Evolutionary conservation across 2,888 invertebrate species (phyloP), one percentile per base, ranked within the genome.

Genomic region (Synergus gifuensis): DNA sequence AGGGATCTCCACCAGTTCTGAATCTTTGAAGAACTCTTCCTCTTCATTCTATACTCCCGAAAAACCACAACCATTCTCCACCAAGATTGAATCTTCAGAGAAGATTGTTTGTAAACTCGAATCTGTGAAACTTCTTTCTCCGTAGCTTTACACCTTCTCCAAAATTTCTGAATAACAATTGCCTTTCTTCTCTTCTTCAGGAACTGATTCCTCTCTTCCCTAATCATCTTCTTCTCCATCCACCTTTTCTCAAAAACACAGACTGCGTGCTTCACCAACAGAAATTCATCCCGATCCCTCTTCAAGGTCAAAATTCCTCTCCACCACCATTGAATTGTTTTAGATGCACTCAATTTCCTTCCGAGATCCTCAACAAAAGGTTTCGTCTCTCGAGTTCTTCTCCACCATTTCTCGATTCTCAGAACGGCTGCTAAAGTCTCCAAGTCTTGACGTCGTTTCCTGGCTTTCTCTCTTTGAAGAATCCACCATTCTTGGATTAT

Each of bases 401-500:
- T 92, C 86, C 93, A 94, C 93, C 93, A 94, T 16, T 87, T 90
- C 87, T 95, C 94, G 76, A 95, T 93, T 83, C 89, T 93, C 0
- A 90, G 44, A 3, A 88, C 91, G 0, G 92, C 92, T 46, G 86
- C 66, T 76, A 76, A 86, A 12, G 77, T 66, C 0, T 49, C 5
- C 4, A 83, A 8, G 79, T 83, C 88, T 12, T 88, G 46, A 4
- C 83, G 63, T 63, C 91, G 90, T 11, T 83, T 81, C 22, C 87
- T 85, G 76, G 89, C 87, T 12, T 85, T 73, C 64, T 87, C 88
- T 78, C 82, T 88, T 62, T 92, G 92, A 16, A 92, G 88, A 16
- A 93, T 93, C 93, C 94, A 95, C 93, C 93, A 94, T 64, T 86
- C 87, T 87, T 96, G 96, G 78, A 96, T 95, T 22, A 91, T 90